phyloP scores from a whole-genome alignment of 2,113 vertebrate species.

The Peromyscus maniculatus region DNA sequence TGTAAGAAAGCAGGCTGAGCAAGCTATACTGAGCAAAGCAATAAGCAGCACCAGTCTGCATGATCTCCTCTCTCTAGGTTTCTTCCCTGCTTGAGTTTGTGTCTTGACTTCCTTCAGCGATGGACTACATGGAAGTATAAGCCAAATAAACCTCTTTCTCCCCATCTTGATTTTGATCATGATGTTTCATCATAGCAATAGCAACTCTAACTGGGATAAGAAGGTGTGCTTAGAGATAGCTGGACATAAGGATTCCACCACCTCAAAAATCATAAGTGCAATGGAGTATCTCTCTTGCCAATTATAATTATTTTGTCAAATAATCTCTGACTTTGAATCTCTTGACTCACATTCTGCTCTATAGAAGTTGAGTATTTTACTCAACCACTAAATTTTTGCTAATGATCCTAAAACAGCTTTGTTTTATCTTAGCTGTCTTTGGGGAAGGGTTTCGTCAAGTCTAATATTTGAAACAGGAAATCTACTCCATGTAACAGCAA shows the following conservation, averaged over 20 bases:
- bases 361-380: neutral
- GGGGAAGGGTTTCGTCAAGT: neutral
- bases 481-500: neutral
- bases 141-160: neutral
- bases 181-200: neutral
- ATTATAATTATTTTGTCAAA: neutral
- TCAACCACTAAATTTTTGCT: neutral
- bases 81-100: neutral
- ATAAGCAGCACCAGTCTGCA: neutral
- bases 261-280: too few species aligned
- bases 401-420: neutral
- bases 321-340: neutral
- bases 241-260: neutral
- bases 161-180: neutral
- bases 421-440: neutral
- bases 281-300: neutral
- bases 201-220: neutral
- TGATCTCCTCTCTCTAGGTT: neutral
- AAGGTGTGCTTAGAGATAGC: neutral
- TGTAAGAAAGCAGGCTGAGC: neutral
- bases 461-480: neutral
- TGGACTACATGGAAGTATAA: neutral
- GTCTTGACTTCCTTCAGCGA: neutral
- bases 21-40: neutral
- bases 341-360: neutral